Base-by-base conservation (phyloP, 2,888 invertebrate genomes). In the Oxycera nigricornis region DNA sequence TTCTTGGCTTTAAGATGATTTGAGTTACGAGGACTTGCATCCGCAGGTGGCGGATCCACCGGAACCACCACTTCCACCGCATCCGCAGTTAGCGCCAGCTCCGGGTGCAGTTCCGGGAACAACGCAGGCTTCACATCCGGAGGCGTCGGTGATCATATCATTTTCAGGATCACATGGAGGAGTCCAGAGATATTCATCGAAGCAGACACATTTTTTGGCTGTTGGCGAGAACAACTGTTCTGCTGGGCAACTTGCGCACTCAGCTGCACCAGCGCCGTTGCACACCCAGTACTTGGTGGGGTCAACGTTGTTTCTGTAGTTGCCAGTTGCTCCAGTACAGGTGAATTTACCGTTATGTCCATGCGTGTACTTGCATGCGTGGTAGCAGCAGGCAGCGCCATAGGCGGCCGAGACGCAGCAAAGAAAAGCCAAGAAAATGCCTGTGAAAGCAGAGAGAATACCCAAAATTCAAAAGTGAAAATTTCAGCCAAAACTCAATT, bases 231-330 rank as follows among this genome's bases (percentile, higher is more conserved):
- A 70, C 20, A 70, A 20, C 22, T 6, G 14, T 9, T 31, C 22
- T 17, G 39, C 24, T 30, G 28, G 31, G 57, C 70, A 70, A 4
- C 9, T 2, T 35, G 20, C 55, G 1, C 26, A 31, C 14, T 14
- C 31, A 20, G 55, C 52, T 11, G 67, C 26, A 14, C 39, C 57
- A 3, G 20, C 31, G 9, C 14, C 55, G 2, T 11, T 41, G 39
- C 70, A 70, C 3, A 11, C 24, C 70, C 70, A 70, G 20, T 52
- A 70, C 7, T 39, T 28, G 2, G 55, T 55, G 9, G 70, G 70
- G 20, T 70, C 70, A n/a, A 24, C 24, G 35, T 70, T 70, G 11
- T 70, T 70, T n/a, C 70, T 39, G 24, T 11, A 59, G 4, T 59
- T 59, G 9, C 14, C n/a, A 3, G 6, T 9, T 2, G 9, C 26